A percentile compares a stretch with the other conserved stretches of the same genome.
phyloP scores from a whole-genome alignment of 64 coral and sea anemone genomes.

The Montipora cactus region DNA sequence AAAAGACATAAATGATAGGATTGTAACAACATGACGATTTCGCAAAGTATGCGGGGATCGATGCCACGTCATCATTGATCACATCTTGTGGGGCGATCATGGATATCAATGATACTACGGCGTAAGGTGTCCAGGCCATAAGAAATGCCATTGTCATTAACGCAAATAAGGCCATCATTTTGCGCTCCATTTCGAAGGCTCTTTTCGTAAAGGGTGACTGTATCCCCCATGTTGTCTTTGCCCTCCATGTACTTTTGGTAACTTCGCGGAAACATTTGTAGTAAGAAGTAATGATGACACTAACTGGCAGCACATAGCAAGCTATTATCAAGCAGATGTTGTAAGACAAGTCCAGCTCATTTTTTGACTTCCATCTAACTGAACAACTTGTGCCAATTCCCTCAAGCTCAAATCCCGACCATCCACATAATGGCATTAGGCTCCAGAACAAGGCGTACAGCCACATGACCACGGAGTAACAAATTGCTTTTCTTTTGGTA shows the following conservation, averaged over 20 bases:
- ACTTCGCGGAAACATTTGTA: conserved; percentile 25
- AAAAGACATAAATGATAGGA: conserved; percentile 48
- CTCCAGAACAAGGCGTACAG: conserved; percentile 48
- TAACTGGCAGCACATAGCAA: conserved; percentile 55
- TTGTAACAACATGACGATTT: conserved; percentile 59
- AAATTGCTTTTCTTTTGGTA: conserved; percentile 1
- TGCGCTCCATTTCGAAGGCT: conserved; percentile 12
- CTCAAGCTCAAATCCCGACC: conserved; percentile 53
- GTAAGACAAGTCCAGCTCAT: conserved; percentile 42
- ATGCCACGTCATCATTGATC: conserved; percentile 18
- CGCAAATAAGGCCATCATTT: conserved; percentile 35
- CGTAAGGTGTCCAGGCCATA: conserved; percentile 59
- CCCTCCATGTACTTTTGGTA: conserved; percentile 26
- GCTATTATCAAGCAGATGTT: conserved; percentile 46
- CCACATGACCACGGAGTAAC: conserved; percentile 10
- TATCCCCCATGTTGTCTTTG: conserved; percentile 43
- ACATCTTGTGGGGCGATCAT: conserved; percentile 7
- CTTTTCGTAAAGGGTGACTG: conserved; percentile 34
- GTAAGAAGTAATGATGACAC: conserved; percentile 21
- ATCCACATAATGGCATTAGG: conserved; percentile 42
- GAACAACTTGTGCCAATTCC: conserved; percentile 63
- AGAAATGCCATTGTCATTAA: conserved; percentile 57
- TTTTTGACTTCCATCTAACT: conserved; percentile 45
- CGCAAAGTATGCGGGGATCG: conserved; percentile 60
- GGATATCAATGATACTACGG: conserved; percentile 39